phyloP scores from a whole-genome alignment of 1,140 invertebrate genomes.

The Apis laboriosa region DNA sequence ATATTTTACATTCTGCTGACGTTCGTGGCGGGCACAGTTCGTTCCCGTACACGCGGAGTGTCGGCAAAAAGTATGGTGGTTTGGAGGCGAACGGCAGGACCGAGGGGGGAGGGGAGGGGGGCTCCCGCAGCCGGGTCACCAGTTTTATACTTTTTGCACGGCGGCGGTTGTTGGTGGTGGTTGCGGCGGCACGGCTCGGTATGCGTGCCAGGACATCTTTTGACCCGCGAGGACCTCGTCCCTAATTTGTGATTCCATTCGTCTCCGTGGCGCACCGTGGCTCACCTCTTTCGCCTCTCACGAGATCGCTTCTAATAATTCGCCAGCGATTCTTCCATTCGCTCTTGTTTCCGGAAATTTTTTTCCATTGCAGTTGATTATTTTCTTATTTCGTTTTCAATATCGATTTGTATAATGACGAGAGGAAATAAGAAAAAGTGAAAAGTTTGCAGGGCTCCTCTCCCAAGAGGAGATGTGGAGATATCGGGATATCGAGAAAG shows the following conservation, averaged over 20 bases:
- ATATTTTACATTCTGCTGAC: constrained; percentile 80
- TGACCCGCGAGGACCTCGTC: constrained; percentile 60
- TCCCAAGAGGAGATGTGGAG: too few species aligned
- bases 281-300: neutral
- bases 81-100: constrained; percentile 69
- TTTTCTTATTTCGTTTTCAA: too few species aligned
- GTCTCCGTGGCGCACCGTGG: constrained; percentile 21
- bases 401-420: too few species aligned
- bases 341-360: constrained; percentile 12
- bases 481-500: too few species aligned
- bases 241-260: constrained; percentile 63
- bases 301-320: neutral
- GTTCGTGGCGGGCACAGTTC: constrained; percentile 73
- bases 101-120: neutral
- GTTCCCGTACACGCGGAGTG: constrained; percentile 69
- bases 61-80: constrained; percentile 76
- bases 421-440: too few species aligned
- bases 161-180: constrained; percentile 6
- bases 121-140: constrained; percentile 69
- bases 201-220: constrained; percentile 64
- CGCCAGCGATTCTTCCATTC: neutral
- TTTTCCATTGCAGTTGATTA: neutral
- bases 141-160: constrained; percentile 71
- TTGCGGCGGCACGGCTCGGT: constrained; percentile 40
- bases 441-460: too few species aligned